These are phyloP conservation scores for Drosophila diplacantha DNA, from an alignment of 2,888 invertebrate genomes.

Conservation along the genomic window DNA sequence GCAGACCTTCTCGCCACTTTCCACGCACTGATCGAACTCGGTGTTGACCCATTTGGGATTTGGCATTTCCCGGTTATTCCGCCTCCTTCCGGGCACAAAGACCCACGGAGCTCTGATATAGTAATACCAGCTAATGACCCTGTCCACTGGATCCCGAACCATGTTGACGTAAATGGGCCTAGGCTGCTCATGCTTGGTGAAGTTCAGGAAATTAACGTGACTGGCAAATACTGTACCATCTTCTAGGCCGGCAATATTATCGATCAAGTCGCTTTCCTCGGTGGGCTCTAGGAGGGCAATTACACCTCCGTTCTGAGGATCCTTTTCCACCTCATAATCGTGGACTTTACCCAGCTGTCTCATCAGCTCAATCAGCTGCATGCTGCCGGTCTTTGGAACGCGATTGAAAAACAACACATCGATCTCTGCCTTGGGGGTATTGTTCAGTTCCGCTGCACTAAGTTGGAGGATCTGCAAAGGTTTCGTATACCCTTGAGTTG, in stretches of 20 bases:
- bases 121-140: conserved; percentile 94
- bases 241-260: conserved; percentile 67
- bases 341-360: conserved; percentile 66
- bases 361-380: conserved; percentile 72
- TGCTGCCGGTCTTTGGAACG: conserved; percentile 75
- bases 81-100: conserved; percentile 89
- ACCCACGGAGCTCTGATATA: conserved; percentile 94
- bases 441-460: conserved; percentile 86
- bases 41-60: conserved; percentile 92
- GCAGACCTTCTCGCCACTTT: conserved; percentile 88
- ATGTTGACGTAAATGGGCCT: conserved; percentile 93
- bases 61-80: conserved; percentile 80
- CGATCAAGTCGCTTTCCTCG: conserved; percentile 63
- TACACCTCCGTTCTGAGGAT: conserved; percentile 71
- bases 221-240: conserved; percentile 70
- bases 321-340: conserved; percentile 66
- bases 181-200: conserved; percentile 81
- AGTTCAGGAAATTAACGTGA: conserved; percentile 75
- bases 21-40: conserved; percentile 91
- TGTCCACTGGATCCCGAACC: conserved; percentile 92
- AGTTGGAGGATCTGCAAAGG: conserved; percentile 79
- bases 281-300: conserved; percentile 48
- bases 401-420: conserved; percentile 83
- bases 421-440: conserved; percentile 85
- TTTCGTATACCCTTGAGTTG: conserved; percentile 7